These are phyloP conservation scores for Telmatherina bonti DNA, from an alignment of 2,797 vertebrate species.

Conservation along the genomic window DNA sequence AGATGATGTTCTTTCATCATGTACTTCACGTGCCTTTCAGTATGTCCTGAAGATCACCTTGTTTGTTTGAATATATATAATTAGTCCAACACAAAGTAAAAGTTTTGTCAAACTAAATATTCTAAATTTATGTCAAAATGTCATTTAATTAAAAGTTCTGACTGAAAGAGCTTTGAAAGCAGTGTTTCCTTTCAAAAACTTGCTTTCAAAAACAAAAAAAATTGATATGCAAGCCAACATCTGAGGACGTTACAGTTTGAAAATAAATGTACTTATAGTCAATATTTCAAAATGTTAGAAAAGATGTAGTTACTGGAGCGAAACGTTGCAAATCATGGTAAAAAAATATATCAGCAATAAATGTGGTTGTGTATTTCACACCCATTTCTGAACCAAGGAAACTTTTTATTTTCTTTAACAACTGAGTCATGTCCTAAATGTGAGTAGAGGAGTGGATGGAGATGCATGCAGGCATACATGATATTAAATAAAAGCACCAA, in stretches of 20 bases:
- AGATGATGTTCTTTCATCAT: too few species aligned
- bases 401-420: constrained; percentile 37
- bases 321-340: constrained; percentile 24
- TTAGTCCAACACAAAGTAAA: neutral
- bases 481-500: constrained; percentile 48
- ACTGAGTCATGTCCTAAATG: constrained; percentile 38
- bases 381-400: neutral
- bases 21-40: too few species aligned
- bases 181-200: neutral
- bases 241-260: too few species aligned
- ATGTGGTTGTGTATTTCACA: constrained; percentile 24
- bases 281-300: neutral
- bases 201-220: too few species aligned
- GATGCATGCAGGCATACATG: constrained; percentile 50
- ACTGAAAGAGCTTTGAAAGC: neutral
- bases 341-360: constrained; percentile 33
- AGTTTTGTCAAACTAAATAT: neutral
- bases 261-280: neutral
- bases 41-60: neutral
- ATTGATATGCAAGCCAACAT: neutral
- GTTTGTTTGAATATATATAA: constrained; percentile 3
- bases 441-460: constrained; percentile 37
- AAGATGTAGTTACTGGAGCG: constrained; percentile 3
- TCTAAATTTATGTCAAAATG: neutral
- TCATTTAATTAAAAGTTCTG: neutral